Percentiles rank a stretch among this genome's conserved stretches.
Conservation (phyloP, 1,140 invertebrate species). For the Geopemphigus sp. region DNA sequence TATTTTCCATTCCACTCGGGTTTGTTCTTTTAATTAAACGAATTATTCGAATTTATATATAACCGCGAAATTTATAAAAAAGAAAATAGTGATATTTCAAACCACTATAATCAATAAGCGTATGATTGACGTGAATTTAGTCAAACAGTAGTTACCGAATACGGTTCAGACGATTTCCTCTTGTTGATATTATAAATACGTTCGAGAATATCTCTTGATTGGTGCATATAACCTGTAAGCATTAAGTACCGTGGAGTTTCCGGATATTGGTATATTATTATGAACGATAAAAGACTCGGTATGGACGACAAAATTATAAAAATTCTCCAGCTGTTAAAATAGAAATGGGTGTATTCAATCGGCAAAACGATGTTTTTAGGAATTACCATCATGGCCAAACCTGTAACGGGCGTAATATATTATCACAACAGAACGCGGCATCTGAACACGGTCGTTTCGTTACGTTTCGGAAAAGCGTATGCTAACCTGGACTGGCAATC, state of each 20-base stretch:
- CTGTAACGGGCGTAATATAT: background rate
- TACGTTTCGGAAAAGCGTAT: too few relatives aligned
- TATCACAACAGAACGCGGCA: too few relatives aligned
- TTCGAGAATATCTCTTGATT: background rate
- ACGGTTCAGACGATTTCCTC: background rate
- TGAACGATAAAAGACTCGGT: slow-evolving; percentile 3
- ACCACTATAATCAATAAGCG: too few relatives aligned
- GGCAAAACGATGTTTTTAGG: background rate
- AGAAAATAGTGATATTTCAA: too few relatives aligned
- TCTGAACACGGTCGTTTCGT: too few relatives aligned
- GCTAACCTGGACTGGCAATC: background rate
- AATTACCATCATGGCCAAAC: slow-evolving; percentile 9
- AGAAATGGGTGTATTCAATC: background rate
- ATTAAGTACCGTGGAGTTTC: slow-evolving; percentile 24
- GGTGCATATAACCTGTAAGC: background rate
- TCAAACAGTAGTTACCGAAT: background rate
- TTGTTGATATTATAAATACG: background rate
- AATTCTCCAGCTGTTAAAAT: slow-evolving; percentile 6
- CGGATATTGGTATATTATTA: slow-evolving; percentile 6
- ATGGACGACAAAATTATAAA: slow-evolving; percentile 9
- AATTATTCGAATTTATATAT: too few relatives aligned
- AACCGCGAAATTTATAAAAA: too few relatives aligned
- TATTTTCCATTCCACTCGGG: too few relatives aligned
- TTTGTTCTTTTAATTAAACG: too few relatives aligned
- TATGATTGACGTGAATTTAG: background rate